These are phyloP conservation scores for Hedychridium roseum DNA, from an alignment of 2,888 invertebrate species.

Conservation along the genomic window DNA sequence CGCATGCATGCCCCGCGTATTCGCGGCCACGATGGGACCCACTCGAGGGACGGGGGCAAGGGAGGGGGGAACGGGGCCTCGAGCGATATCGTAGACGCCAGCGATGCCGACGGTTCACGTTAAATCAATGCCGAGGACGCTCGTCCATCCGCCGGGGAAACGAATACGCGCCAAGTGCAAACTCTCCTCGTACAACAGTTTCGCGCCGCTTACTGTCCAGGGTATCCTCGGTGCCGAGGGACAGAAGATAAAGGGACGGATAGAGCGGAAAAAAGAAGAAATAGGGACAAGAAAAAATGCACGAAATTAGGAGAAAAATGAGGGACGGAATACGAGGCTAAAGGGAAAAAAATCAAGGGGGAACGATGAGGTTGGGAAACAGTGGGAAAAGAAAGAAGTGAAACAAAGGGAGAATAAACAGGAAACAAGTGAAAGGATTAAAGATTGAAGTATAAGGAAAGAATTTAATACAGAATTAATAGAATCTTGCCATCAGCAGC, in stretches of 20 bases:
- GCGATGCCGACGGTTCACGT: slow-evolving; percentile 29
- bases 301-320: neutral
- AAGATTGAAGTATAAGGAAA: no score
- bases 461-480: no score
- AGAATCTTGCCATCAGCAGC: no score
- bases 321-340: neutral
- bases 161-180: neutral
- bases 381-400: neutral
- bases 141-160: neutral
- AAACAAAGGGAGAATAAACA: neutral
- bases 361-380: neutral
- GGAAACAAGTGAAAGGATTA: neutral
- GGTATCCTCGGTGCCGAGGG: no score
- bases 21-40: no score
- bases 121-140: no score
- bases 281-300: no score
- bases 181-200: neutral
- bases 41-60: no score
- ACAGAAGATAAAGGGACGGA: neutral
- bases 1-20: slow-evolving; percentile 45
- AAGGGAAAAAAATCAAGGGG: neutral
- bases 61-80: no score
- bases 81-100: slow-evolving; percentile 40
- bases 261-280: neutral
- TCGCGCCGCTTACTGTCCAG: no score